A percentile compares a stretch with the other conserved stretches of the same genome.
These are phyloP conservation scores for Ectemnius cavifrons DNA, from an alignment of 2,888 invertebrate genomes.

Conservation along the genomic window DNA sequence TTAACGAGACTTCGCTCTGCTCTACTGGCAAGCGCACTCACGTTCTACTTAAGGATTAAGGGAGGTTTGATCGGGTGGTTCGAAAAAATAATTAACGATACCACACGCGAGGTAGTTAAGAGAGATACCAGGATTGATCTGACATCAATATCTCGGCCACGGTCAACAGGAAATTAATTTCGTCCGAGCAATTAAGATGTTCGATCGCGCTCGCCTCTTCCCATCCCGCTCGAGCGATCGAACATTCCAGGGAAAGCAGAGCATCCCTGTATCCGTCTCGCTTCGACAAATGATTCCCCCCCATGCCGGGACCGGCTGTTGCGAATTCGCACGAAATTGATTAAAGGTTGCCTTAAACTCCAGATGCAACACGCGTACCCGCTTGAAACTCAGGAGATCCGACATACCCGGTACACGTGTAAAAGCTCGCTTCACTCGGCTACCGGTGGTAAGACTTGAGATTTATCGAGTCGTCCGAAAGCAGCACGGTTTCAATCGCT, in stretches of 20 bases:
- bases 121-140: slow-evolving; percentile 52
- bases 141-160: slow-evolving; percentile 54
- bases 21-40: too few relatives aligned
- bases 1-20: background rate
- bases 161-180: slow-evolving; percentile 56
- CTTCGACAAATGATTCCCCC: background rate
- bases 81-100: slow-evolving; percentile 59
- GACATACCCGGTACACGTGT: too few relatives aligned
- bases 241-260: slow-evolving; percentile 39
- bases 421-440: too few relatives aligned
- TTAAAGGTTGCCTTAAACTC: background rate
- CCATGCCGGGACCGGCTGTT: background rate
- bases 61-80: slow-evolving; percentile 26
- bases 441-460: too few relatives aligned
- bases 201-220: slow-evolving; percentile 28
- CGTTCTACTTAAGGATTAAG: slow-evolving; percentile 33
- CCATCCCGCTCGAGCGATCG: slow-evolving; percentile 44
- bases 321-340: background rate
- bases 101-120: slow-evolving; percentile 8
- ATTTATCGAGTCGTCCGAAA: too few relatives aligned
- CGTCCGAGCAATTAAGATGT: slow-evolving; percentile 59
- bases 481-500: too few relatives aligned
- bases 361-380: too few relatives aligned
- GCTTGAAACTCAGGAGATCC: too few relatives aligned
- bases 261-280: slow-evolving; percentile 12